Evolutionary conservation across 2,888 invertebrate genomes (phyloP).

Genomic region (Onchidella celtica): DNA sequence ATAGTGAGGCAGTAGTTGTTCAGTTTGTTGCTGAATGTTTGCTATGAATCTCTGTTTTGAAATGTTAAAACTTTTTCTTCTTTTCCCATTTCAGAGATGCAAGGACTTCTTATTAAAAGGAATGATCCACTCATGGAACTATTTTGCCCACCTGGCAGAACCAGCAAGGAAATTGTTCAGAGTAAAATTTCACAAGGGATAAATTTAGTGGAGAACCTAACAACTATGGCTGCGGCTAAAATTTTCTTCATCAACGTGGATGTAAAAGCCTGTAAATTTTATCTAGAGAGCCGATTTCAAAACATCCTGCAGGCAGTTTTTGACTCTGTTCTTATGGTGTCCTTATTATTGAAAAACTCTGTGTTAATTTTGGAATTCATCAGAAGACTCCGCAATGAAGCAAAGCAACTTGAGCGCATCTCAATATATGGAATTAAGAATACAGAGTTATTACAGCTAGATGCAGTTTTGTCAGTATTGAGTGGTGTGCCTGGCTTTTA

Average conservation of each 20-base stretch:
- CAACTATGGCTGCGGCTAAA: conserved; percentile 20
- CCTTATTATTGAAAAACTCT: conserved; percentile 29
- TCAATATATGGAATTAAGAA: conserved; percentile 32
- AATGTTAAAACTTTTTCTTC: no score
- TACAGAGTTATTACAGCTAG: conserved; percentile 16
- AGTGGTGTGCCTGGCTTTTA: conserved; percentile 39
- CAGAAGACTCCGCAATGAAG: conserved; percentile 3
- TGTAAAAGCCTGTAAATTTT: not conserved
- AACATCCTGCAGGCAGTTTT: not conserved
- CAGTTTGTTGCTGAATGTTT: no score
- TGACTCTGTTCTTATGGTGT: conserved; percentile 17
- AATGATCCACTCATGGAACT: conserved; percentile 23
- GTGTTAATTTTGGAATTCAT: not conserved
- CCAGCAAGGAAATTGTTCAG: not conserved
- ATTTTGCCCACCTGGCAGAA: conserved; percentile 17
- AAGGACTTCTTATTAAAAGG: not conserved
- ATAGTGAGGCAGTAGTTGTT: no score
- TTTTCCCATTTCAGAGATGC: conserved; percentile 22
- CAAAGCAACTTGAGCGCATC: conserved; percentile 11
- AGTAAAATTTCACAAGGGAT: not conserved
- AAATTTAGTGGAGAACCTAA: conserved; percentile 16
- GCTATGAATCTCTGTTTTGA: no score
- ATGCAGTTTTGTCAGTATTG: conserved; percentile 31
- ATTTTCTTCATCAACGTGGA: conserved; percentile 32
- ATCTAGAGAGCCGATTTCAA: conserved; percentile 11